A percentile compares a stretch with the other conserved stretches of the same genome.
phyloP scores from a whole-genome alignment of 1,140 invertebrate genomes.

The Vanessa atalanta region DNA sequence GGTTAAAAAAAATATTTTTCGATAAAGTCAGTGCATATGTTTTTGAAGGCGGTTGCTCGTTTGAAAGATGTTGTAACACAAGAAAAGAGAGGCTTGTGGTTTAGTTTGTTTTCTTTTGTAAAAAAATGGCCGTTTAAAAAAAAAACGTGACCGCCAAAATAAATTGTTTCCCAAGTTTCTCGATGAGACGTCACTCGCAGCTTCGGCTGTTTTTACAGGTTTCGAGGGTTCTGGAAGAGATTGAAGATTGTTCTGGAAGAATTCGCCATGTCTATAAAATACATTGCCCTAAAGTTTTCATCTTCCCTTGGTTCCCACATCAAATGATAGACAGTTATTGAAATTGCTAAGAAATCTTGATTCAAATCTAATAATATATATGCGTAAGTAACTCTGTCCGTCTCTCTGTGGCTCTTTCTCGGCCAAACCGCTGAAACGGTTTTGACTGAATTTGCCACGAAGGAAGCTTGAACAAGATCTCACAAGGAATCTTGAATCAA shows the following conservation, averaged over 20 bases:
- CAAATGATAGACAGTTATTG: too few species aligned
- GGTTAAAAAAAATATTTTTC: conserved; percentile 68
- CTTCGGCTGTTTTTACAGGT: conserved; percentile 41
- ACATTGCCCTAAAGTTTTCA: neutral
- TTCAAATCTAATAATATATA: too few species aligned
- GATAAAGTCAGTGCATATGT: conserved; percentile 65
- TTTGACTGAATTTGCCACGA: too few species aligned
- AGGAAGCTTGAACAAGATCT: too few species aligned
- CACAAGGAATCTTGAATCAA: too few species aligned
- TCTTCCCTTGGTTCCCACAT: neutral
- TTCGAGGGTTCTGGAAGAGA: neutral
- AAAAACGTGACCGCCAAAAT: conserved; percentile 64
- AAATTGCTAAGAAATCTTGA: too few species aligned
- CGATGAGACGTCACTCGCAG: conserved; percentile 36
- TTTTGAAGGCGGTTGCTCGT: conserved; percentile 60
- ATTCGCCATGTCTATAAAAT: neutral
- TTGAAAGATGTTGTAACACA: conserved; percentile 63
- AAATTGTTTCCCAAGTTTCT: conserved; percentile 52
- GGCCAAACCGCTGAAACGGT: too few species aligned
- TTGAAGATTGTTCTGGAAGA: neutral
- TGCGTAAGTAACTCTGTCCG: too few species aligned
- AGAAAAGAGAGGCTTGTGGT: conserved; percentile 71
- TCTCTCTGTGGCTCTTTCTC: too few species aligned
- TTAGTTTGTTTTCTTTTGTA: conserved; percentile 57
- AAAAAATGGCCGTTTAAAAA: conserved; percentile 53